Evolutionary conservation across 2,797 vertebrate species (phyloP), one percentile per base, ranked within the genome.

Genomic region (Chrosomus eos): DNA sequence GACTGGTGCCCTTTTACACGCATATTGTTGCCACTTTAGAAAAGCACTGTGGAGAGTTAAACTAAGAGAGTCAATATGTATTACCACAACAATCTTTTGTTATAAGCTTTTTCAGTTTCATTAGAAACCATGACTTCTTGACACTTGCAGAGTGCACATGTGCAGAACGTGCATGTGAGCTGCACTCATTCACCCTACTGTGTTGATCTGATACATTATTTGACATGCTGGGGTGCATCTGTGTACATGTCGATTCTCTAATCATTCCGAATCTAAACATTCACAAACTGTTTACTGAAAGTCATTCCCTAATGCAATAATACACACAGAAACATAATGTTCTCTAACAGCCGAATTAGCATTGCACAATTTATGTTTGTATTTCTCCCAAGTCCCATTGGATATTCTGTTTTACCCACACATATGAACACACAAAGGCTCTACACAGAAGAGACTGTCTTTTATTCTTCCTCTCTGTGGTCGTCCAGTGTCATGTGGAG

Each of bases 121-220:
- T 58, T 18, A 43, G 7, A 78, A 43, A 77, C 58, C 23, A 18
- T 60, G 31, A 9, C 23, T 21, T 53, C 26, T 7, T 45, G 11
- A 43, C 43, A 43, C 11, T 73, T 13, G 72, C 28, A 58, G 23
- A 18, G 7, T 26, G 51, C 36, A 62, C 16, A 62, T 76, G 53
- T 62, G 55, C 75, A 77, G 55, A 40, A 55, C 28, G 75, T 40
- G 55, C 36, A 60, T 74, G 38, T 26, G 40, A 82, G 68, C 80
- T 21, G 9, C 36, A 43, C 8, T 23, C 53, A 64, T 23, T 64
- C 28, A 21, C 70, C n/a, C 40, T 26, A 19, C 21, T 66, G 14
- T 51, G 16, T n/a, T 79, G 85, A 82, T 79, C 73, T 68, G 80
- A 91, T 85, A 83, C 45, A 51, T 74, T 82, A 89, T 90, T 89